These are phyloP conservation scores for Oreochromis tanganicae DNA, from an alignment of 2,113 vertebrate genomes.

Conservation along the genomic window DNA sequence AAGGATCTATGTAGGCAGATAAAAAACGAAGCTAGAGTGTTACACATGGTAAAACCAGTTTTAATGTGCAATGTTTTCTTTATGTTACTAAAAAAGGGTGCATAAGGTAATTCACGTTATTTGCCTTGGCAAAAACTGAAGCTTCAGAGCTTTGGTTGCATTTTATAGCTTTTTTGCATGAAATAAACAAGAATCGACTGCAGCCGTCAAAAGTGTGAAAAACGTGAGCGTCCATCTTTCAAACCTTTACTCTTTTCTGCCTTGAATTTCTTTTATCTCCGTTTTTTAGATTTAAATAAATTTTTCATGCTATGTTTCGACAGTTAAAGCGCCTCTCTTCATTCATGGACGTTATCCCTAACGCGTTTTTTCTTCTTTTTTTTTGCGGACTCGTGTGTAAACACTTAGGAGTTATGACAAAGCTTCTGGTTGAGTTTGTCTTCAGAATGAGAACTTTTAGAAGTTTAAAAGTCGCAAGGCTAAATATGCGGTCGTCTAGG, in stretches of 20 bases:
- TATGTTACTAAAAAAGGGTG: background rate
- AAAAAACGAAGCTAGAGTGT: background rate
- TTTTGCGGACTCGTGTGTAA: background rate
- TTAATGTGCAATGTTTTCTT: background rate
- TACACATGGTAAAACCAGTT: background rate
- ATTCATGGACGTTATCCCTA: background rate
- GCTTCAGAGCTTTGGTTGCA: background rate
- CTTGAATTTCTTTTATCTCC: rapidly evolving
- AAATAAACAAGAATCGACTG: background rate
- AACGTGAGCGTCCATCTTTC: background rate
- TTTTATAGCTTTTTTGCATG: background rate
- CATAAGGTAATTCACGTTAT: background rate
- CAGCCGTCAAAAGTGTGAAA: background rate
- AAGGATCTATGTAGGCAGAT: background rate
- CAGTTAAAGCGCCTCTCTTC: background rate
- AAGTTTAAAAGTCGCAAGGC: background rate
- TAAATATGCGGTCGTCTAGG: background rate
- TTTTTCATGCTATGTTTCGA: background rate
- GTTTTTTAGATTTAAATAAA: background rate
- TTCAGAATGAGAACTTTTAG: background rate
- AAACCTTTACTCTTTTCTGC: background rate
- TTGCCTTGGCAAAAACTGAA: background rate
- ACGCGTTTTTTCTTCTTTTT: background rate
- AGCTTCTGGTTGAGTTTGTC: background rate
- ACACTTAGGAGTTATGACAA: background rate